Percentiles rank a stretch among this genome's conserved stretches.
These are phyloP conservation scores for Bugula neritina DNA, from an alignment of 2,888 invertebrate genomes.

Conservation along the genomic window DNA sequence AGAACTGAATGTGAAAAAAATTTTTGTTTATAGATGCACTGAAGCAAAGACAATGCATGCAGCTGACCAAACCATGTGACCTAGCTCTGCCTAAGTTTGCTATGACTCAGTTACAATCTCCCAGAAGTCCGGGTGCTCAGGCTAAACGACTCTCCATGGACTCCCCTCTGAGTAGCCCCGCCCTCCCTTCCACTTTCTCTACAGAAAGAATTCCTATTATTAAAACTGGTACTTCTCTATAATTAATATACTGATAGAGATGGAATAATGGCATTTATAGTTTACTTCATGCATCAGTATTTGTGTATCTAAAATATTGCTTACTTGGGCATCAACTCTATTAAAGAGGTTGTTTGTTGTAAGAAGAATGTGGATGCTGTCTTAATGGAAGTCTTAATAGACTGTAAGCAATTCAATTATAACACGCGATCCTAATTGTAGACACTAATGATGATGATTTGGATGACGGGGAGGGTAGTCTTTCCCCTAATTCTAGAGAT, in stretches of 20 bases:
- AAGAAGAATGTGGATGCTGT: too few relatives aligned
- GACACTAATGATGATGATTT: not conserved
- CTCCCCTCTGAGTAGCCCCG: not conserved
- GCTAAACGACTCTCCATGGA: constrained; percentile 17
- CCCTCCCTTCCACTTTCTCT: not conserved
- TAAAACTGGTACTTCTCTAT: constrained; percentile 20
- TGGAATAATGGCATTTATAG: too few relatives aligned
- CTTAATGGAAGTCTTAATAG: too few relatives aligned
- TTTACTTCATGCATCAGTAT: too few relatives aligned
- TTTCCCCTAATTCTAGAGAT: constrained; percentile 13
- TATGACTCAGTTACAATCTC: constrained; percentile 16
- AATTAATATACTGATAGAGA: too few relatives aligned
- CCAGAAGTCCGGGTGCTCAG: constrained; percentile 24
- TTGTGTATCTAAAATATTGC: too few relatives aligned
- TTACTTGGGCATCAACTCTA: too few relatives aligned
- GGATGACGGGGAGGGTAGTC: not conserved
- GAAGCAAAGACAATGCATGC: not conserved
- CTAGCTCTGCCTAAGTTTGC: constrained; percentile 85
- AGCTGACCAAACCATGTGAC: constrained; percentile 11
- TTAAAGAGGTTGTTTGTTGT: too few relatives aligned
- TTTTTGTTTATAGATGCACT: not conserved
- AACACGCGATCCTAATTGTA: not conserved
- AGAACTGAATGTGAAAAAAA: too few relatives aligned
- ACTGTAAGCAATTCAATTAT: too few relatives aligned
- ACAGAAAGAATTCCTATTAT: constrained; percentile 23